Evolutionary conservation across 2,888 invertebrate species (phyloP), one percentile per base, ranked within the genome.

Genomic region (Phoronis australis): DNA sequence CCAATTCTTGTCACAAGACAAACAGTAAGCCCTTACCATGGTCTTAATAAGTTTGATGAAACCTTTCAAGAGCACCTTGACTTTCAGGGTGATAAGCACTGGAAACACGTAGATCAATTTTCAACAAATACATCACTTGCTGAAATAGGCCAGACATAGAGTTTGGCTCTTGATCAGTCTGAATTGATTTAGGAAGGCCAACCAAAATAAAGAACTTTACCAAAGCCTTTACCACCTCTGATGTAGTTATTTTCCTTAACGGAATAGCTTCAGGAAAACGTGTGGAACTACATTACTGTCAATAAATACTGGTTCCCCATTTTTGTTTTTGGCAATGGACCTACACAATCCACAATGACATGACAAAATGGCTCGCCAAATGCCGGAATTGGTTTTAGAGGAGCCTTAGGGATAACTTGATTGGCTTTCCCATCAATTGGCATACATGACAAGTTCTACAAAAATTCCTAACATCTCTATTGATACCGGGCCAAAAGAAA

Each of bases 241-340:
- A 47, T 18, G 56, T 31, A 37, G 51, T 57, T 9, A 54, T 59
- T 45, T 55, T 53, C 42, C 56, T 56, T 21, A 60, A 42, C 20
- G 61, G 62, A 37, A 62, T 49, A 24, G 60, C 60, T 47, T 59
- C 57, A 20, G 54, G 56, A 45, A 59, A 63, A 4, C 46, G 26
- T 12, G 56, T 56, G 6, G 50, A 40, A 23, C 37, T 48, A 51
- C 50, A 54, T 54, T 24, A 55, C 48, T 26, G 51, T 56, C 15
- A 54, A 42, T 20, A 57, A 41, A 31, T 50, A 57, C 26, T 56
- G 42, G 45, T 54, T 45, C 18, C 56, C 51, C 6, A 35, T 20
- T 15, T 37, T 50, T 25, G 48, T 50, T 41, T 49, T 54, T 4
- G 54, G 51, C 5, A 58, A 21, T 4, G 57, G 56, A 25, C 56